Conservation (phyloP, 2,797 vertebrate genomes). For the Aratinga solstitialis region DNA sequence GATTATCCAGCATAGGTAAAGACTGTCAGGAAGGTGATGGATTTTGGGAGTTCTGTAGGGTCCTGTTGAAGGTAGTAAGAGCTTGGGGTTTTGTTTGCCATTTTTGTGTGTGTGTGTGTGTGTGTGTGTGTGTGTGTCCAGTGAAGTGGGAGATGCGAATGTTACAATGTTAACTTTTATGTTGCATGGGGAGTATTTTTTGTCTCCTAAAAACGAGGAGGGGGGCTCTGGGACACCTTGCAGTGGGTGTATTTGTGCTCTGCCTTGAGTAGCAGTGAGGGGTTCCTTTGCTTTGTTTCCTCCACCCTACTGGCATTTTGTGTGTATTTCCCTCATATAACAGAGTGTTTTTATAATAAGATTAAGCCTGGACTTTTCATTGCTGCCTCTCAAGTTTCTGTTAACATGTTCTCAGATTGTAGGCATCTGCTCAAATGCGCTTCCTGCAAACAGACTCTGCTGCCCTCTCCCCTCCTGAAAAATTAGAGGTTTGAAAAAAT, state of each 20-base stretch:
- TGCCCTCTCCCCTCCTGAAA: background rate
- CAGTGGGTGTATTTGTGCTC: accelerated
- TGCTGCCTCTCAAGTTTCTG: conserved; percentile 55
- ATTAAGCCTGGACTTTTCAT: conserved; percentile 46
- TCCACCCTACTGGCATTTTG: background rate
- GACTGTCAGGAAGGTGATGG: background rate
- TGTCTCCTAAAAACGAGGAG: background rate
- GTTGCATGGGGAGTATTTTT: background rate
- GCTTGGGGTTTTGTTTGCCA: background rate
- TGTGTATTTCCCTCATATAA: background rate
- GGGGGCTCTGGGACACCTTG: background rate
- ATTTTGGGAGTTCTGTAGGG: background rate
- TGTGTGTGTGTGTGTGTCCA: no score
- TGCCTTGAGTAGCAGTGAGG: background rate
- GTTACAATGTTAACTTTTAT: background rate
- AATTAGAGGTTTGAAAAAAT: background rate
- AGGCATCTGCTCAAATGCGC: background rate
- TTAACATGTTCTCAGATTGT: background rate
- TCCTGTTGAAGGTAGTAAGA: background rate
- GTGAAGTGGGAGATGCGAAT: accelerated
- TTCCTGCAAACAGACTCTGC: background rate
- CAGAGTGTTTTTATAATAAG: conserved; percentile 6
- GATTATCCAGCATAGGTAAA: accelerated
- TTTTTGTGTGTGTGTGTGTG: no score
- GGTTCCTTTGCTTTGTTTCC: background rate